These are phyloP conservation scores for Garrulus glandarius DNA, from an alignment of 2,797 vertebrate genomes.

Conservation along the genomic window DNA sequence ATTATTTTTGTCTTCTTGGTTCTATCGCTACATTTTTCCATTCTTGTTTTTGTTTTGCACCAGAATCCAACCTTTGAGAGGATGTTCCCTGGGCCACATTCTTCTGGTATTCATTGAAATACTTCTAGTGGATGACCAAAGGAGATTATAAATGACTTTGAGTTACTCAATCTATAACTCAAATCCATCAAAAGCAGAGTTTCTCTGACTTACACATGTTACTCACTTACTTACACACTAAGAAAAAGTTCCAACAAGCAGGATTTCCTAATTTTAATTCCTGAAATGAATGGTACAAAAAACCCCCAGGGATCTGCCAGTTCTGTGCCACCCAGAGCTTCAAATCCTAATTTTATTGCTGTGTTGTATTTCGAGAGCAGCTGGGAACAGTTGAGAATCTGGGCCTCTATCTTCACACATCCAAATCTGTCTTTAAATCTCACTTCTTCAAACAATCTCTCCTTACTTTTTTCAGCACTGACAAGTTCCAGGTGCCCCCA, in stretches of 20 bases:
- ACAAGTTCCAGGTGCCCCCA: slow-evolving; percentile 17
- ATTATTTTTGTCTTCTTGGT: not conserved
- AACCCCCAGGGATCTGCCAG: not conserved
- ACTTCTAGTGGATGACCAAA: not conserved
- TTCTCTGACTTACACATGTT: not conserved
- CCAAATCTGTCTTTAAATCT: slow-evolving; percentile 48
- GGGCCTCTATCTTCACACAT: slow-evolving; percentile 48
- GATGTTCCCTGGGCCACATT: not conserved
- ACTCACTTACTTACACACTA: not conserved
- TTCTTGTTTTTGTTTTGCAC: not conserved
- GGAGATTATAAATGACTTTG: not conserved
- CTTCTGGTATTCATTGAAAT: not conserved
- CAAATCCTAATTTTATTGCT: slow-evolving; percentile 42
- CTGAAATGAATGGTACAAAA: not conserved
- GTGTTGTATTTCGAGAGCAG: slow-evolving; percentile 1
- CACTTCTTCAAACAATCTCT: slow-evolving; percentile 42
- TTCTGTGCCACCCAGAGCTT: slow-evolving; percentile 22
- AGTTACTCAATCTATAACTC: not conserved
- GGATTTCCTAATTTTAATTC: slow-evolving; percentile 19
- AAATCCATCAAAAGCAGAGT: not conserved
- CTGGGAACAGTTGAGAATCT: slow-evolving; percentile 40
- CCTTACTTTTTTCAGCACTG: not conserved
- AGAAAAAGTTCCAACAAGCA: not conserved
- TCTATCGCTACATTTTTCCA: not conserved
- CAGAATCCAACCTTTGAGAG: not conserved